A percentile compares a stretch with the other conserved stretches of the same genome.
phyloP scores from a whole-genome alignment of 1,140 invertebrate species.

The Drosophila bocqueti region DNA sequence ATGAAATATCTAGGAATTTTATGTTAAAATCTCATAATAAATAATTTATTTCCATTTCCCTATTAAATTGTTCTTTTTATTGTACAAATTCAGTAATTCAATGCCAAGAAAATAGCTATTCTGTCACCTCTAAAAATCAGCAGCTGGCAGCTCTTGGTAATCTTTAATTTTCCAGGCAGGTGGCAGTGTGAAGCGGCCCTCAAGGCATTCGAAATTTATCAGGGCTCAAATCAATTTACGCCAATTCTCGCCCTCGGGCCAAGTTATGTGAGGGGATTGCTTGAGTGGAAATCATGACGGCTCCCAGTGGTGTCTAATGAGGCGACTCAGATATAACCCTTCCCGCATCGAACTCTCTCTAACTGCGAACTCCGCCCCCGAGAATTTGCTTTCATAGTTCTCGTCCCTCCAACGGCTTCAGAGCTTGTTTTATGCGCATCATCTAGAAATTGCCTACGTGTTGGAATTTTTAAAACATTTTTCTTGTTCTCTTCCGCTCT shows the following conservation, averaged over 20 bases:
- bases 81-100: not conserved
- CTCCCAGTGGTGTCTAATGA: constrained; percentile 58
- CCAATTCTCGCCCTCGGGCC: constrained; percentile 51
- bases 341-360: constrained; percentile 1
- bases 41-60: no score
- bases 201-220: constrained; percentile 60
- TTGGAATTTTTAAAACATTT: constrained; percentile 82
- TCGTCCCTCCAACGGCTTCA: constrained; percentile 30
- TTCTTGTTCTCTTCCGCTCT: constrained; percentile 43
- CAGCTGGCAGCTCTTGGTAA: constrained; percentile 8
- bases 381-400: constrained; percentile 39
- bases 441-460: constrained; percentile 75
- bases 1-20: no score
- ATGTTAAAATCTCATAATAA: no score
- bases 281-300: constrained; percentile 46
- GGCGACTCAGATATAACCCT: constrained; percentile 55
- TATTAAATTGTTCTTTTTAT: no score
- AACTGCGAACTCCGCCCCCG: constrained; percentile 4
- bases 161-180: constrained; percentile 70
- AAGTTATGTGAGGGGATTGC: constrained; percentile 44
- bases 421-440: constrained; percentile 76
- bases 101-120: not conserved
- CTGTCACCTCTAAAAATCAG: constrained; percentile 1
- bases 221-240: constrained; percentile 70
- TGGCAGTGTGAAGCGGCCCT: constrained; percentile 25